A percentile compares a stretch with the other conserved stretches of the same genome.
These are phyloP conservation scores for Collichthys lucidus DNA, from an alignment of 2,113 vertebrate genomes.

Conservation along the genomic window DNA sequence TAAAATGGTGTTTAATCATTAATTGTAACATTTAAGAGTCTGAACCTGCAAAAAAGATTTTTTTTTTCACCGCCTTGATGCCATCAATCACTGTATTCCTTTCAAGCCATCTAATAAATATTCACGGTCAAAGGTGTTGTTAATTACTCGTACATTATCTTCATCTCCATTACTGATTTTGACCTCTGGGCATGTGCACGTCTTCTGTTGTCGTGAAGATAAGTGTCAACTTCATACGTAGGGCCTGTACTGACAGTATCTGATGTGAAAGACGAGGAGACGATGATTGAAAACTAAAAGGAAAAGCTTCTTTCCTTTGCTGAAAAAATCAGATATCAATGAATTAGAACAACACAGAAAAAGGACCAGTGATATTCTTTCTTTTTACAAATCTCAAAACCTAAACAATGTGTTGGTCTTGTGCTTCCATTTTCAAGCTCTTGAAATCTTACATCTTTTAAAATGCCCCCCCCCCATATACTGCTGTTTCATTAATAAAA, in stretches of 20 bases:
- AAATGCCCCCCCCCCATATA: no score
- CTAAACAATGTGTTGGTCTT: no score
- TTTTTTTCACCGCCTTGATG: background rate
- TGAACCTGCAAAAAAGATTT: background rate
- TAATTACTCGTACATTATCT: background rate
- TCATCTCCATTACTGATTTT: background rate
- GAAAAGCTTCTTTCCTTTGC: no score
- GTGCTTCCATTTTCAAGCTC: no score
- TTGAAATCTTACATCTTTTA: no score
- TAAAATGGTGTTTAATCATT: background rate
- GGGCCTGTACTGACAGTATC: background rate
- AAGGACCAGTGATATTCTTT: no score
- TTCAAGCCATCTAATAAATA: constrained; percentile 43
- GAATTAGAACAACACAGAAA: no score
- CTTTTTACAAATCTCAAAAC: no score
- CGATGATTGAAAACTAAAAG: no score
- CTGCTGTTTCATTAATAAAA: no score
- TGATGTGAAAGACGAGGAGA: no score
- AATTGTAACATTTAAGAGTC: background rate
- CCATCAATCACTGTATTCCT: constrained; percentile 25
- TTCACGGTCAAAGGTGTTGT: background rate
- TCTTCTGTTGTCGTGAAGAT: background rate
- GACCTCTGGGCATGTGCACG: background rate
- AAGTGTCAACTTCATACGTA: background rate
- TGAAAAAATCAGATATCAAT: no score